These are phyloP conservation scores for Nemotelus pantherinus DNA, from an alignment of 2,888 invertebrate species.

Conservation along the genomic window DNA sequence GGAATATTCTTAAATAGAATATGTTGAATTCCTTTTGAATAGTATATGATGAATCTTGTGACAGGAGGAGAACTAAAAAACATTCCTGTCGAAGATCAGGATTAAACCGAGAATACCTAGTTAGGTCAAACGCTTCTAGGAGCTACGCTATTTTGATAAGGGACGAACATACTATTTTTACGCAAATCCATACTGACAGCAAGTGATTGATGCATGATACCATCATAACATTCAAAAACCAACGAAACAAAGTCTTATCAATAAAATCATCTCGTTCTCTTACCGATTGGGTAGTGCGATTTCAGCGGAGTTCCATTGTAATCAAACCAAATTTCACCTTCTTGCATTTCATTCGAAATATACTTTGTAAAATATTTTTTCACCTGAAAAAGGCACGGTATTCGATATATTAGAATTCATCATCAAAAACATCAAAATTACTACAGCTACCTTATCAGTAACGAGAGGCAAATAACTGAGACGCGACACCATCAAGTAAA, in stretches of 20 bases:
- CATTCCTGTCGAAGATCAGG: conserved; percentile 75
- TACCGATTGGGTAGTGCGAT: conserved; percentile 83
- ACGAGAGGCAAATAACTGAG: conserved; percentile 94
- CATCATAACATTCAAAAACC: neutral
- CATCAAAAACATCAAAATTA: conserved; percentile 20
- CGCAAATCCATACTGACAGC: neutral
- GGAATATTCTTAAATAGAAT: too few species aligned
- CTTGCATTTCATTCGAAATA: conserved; percentile 81
- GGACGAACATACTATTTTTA: neutral
- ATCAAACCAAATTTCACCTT: conserved; percentile 94
- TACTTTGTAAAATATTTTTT: conserved; percentile 87
- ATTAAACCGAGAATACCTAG: conserved; percentile 80
- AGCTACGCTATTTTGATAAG: conserved; percentile 81
- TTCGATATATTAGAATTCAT: conserved; percentile 22
- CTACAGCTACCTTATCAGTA: conserved; percentile 83
- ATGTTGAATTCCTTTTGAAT: too few species aligned
- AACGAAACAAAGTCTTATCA: neutral
- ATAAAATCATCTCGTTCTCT: conserved; percentile 34
- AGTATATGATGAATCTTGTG: too few species aligned
- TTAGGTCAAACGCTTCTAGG: conserved; percentile 82
- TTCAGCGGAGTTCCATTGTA: conserved; percentile 91
- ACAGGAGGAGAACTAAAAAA: neutral
- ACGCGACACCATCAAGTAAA: conserved; percentile 92
- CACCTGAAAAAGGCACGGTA: conserved; percentile 68
- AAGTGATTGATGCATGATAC: neutral